Conservation (phyloP, 2,113 vertebrate genomes). For the Paramormyrops kingsleyae region DNA sequence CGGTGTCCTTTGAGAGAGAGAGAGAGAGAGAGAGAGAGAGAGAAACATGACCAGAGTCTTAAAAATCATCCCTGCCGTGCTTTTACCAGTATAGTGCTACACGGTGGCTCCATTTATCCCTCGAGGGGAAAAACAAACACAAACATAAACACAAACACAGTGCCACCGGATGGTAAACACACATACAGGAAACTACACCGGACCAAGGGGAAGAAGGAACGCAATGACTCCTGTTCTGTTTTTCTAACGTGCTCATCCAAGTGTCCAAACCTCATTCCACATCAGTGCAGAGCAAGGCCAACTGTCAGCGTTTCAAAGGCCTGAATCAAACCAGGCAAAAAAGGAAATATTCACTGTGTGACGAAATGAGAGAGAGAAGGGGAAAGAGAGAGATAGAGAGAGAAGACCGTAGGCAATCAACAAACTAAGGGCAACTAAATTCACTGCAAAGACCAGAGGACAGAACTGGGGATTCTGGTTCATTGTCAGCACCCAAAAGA, state of each 20-base stretch:
- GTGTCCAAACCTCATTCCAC: slow-evolving; percentile 11
- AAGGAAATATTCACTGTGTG: not conserved
- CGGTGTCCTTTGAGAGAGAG: not conserved
- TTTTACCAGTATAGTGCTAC: not conserved
- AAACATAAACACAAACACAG: not conserved
- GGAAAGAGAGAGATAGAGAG: not conserved
- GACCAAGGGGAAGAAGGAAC: not conserved
- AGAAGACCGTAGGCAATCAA: not conserved
- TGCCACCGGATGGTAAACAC: too few species aligned
- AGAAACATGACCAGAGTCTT: not conserved
- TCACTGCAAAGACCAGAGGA: not conserved
- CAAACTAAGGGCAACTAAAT: not conserved
- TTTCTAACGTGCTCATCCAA: not conserved
- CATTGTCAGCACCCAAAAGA: not conserved
- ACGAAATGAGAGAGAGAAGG: not conserved
- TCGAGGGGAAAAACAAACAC: not conserved
- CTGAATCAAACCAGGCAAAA: slow-evolving; percentile 1
- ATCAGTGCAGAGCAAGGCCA: slow-evolving; percentile 21
- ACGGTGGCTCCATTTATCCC: not conserved
- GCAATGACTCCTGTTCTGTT: not conserved
- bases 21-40: not conserved
- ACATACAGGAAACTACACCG: not conserved
- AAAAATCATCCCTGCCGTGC: not conserved
- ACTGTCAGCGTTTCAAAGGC: slow-evolving; percentile 9
- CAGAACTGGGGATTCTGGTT: not conserved